A percentile compares a stretch with the other conserved stretches of the same genome.
Conservation (phyloP, 2,888 invertebrate genomes). For the Chrysolina oricalcia region DNA sequence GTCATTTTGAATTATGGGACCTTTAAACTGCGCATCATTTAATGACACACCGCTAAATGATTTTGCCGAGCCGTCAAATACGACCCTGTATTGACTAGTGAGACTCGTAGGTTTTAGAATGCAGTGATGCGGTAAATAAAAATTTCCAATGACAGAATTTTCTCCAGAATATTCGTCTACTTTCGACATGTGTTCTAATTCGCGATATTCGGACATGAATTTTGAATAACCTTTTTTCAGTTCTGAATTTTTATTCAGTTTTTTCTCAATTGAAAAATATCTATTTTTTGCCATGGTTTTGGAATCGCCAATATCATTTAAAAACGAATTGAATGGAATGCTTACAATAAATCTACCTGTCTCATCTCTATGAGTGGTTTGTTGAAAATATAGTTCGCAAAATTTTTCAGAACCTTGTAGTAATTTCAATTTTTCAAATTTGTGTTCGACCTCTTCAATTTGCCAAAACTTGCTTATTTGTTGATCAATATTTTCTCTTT, state of each 20-base stretch:
- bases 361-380: constrained; percentile 19
- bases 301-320: constrained; percentile 26
- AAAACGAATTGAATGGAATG: constrained; percentile 21
- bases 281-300: constrained; percentile 3
- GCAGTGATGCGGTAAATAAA: constrained; percentile 44
- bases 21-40: neutral
- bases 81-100: constrained; percentile 41
- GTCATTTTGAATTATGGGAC: constrained; percentile 8
- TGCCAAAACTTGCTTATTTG: constrained; percentile 32
- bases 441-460: constrained; percentile 19
- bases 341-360: constrained; percentile 22
- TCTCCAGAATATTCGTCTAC: neutral
- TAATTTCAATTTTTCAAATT: neutral
- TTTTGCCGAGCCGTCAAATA: constrained; percentile 33
- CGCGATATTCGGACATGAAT: constrained; percentile 33
- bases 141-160: neutral
- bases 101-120: constrained; percentile 44
- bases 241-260: constrained; percentile 20
- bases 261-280: constrained; percentile 27
- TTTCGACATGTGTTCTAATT: neutral
- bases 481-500: neutral
- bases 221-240: constrained; percentile 15
- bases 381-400: constrained; percentile 24
- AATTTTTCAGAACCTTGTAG: constrained; percentile 29
- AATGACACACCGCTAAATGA: neutral